phyloP scores from a whole-genome alignment of 2,888 invertebrate species.

The Ochlodes sylvanus region DNA sequence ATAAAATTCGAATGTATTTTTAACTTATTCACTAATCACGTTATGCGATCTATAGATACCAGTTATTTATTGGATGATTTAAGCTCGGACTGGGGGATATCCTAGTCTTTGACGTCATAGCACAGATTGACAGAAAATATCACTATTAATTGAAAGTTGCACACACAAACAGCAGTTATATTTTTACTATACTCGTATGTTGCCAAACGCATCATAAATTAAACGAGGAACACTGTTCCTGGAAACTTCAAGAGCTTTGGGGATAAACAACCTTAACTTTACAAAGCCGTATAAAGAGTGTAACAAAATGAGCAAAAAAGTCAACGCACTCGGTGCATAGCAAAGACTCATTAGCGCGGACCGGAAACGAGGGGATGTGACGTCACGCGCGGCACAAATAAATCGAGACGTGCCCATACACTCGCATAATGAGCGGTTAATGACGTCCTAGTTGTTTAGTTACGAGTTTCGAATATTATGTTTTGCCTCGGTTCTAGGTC shows the following conservation, averaged over 20 bases:
- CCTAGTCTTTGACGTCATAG: no score
- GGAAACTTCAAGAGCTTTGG: neutral
- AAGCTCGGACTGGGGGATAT: no score
- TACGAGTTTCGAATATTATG: constrained; percentile 23
- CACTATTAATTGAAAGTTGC: no score
- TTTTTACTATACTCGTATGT: neutral
- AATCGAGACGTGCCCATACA: constrained; percentile 52
- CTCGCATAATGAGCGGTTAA: constrained; percentile 55
- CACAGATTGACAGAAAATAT: no score
- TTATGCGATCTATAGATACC: no score
- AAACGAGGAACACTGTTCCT: neutral
- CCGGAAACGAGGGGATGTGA: constrained; percentile 50
- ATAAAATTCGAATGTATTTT: no score
- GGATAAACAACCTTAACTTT: neutral
- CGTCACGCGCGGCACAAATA: constrained; percentile 56
- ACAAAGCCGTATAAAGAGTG: neutral
- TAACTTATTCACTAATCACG: neutral
- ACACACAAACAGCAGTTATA: no score
- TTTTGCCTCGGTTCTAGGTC: constrained; percentile 40
- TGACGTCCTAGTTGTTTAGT: constrained; percentile 47
- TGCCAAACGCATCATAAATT: neutral
- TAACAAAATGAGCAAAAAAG: constrained; percentile 1
- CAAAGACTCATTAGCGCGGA: constrained; percentile 25
- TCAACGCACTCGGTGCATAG: constrained; percentile 7
- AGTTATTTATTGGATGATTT: no score